phyloP scores from a whole-genome alignment of 2,113 vertebrate species.

The Chaetodon trifascialis region DNA sequence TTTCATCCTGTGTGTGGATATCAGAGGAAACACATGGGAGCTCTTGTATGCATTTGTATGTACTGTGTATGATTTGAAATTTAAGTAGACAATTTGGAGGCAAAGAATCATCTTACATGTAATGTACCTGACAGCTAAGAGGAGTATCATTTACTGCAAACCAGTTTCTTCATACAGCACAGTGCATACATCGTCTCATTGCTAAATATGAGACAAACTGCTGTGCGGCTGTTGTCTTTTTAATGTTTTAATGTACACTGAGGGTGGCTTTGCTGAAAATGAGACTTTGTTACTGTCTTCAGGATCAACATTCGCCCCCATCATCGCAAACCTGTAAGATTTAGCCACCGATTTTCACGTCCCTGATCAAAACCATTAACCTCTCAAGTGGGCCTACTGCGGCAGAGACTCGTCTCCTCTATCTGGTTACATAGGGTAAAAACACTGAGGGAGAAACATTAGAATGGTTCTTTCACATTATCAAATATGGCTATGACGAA shows the following conservation, averaged over 20 bases:
- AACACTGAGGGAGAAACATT: conserved; percentile 37
- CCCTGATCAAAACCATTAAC: conserved; percentile 27
- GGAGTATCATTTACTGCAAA: neutral
- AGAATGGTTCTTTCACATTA: conserved; percentile 54
- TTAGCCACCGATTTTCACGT: neutral
- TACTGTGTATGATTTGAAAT: too few relatives aligned
- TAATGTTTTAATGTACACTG: neutral
- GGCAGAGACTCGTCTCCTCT: conserved; percentile 1
- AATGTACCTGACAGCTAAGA: neutral
- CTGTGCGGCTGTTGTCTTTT: neutral
- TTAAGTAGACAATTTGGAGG: neutral
- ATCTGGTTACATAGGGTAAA: neutral
- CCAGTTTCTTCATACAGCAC: too few relatives aligned
- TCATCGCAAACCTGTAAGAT: neutral
- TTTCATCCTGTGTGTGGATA: neutral
- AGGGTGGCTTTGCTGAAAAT: too few relatives aligned
- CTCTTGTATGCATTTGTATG: neutral
- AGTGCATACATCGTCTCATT: too few relatives aligned
- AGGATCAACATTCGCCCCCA: neutral
- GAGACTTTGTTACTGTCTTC: neutral
- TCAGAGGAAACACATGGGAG: too few relatives aligned
- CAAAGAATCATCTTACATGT: neutral
- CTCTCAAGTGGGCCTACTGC: neutral
- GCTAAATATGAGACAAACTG: neutral
- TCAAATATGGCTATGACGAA: conserved; percentile 59